These are phyloP conservation scores for Tenthredo amoena DNA, from an alignment of 2,888 invertebrate genomes.

Conservation along the genomic window DNA sequence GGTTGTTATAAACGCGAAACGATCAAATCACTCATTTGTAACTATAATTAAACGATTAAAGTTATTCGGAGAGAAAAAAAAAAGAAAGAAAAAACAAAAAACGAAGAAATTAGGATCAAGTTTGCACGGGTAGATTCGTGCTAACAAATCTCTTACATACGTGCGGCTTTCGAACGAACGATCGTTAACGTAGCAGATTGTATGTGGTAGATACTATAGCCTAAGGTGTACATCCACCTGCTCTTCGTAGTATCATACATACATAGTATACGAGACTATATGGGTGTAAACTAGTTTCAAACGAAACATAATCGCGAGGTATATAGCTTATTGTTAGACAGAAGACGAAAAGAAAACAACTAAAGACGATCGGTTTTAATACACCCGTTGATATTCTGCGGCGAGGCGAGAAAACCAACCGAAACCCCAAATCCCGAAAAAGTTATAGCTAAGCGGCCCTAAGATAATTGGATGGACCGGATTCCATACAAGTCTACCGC, in stretches of 20 bases:
- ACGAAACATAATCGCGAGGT: slow-evolving; percentile 5
- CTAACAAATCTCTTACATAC: slow-evolving; percentile 2
- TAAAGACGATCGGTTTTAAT: background rate
- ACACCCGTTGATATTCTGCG: slow-evolving; percentile 16
- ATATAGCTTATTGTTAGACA: background rate
- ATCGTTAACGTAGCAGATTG: background rate
- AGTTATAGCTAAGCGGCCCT: slow-evolving; percentile 53
- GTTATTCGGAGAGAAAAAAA: background rate
- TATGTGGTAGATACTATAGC: background rate
- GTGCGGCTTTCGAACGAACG: background rate
- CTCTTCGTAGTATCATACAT: background rate
- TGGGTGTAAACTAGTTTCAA: slow-evolving; percentile 32
- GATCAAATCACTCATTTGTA: slow-evolving; percentile 10
- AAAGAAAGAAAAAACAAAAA: background rate
- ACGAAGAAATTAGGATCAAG: background rate
- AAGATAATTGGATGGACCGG: slow-evolving; percentile 74
- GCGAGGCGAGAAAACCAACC: slow-evolving; percentile 46
- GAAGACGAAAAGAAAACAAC: background rate
- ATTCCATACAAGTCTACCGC: slow-evolving; percentile 69
- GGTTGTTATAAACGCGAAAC: background rate
- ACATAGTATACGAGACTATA: background rate
- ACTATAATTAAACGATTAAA: slow-evolving; percentile 26
- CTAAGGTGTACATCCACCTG: slow-evolving; percentile 34
- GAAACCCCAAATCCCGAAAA: slow-evolving; percentile 51
- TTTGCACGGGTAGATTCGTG: slow-evolving; percentile 19